Evolutionary conservation across 2,888 invertebrate species (phyloP), one percentile per base, ranked within the genome.

Genomic region (Drosophila austrosaltans): DNA sequence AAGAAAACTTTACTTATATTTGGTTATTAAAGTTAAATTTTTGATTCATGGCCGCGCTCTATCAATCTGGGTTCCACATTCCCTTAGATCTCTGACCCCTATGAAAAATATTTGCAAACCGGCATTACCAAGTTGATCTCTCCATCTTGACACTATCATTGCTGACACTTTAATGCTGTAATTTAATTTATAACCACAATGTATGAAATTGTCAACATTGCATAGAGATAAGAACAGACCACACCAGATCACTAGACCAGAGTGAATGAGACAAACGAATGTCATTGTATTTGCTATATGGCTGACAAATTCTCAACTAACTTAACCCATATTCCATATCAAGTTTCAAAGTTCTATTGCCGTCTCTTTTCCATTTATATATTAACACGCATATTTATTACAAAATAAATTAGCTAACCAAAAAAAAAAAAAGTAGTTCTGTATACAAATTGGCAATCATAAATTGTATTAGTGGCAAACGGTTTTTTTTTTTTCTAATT

Each of bases 81-180:
- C 58, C 69, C 75, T 72, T 75, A 72, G 75, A 75, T 72, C 72
- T 72, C 75, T 75, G 72, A 75, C 72, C 74, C 63, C 60, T 71
- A 58, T 60, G 62, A 58, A 66, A 81, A 87, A 87, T 82, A 87
- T 87, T 82, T 82, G 63, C 82, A 36, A 36, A 57, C 56, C 48
- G 56, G 64, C 79, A 70, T 81, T 69, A 48, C 8, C 48, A 76
- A 79, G 66, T 22, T 56, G 68, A 70, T 66, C 66, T 62, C 62
- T 42, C 36, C 72, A 42, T 44, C 61, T 40, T 63, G 42, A 30
- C 66, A 59, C 54, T 63, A 80, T 68, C 70, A 28, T 12, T 62
- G 68, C 66, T 84, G 83, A 87, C 83, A 84, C 75, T 77, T 82
- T 80, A 79, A 75, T 70, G 68, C 82, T 69, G 75, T 60, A 67